Percentiles rank a stretch among this genome's conserved stretches.
Evolutionary conservation across 2,888 invertebrate genomes (phyloP).

Genomic region (Sympetrum striolatum): DNA sequence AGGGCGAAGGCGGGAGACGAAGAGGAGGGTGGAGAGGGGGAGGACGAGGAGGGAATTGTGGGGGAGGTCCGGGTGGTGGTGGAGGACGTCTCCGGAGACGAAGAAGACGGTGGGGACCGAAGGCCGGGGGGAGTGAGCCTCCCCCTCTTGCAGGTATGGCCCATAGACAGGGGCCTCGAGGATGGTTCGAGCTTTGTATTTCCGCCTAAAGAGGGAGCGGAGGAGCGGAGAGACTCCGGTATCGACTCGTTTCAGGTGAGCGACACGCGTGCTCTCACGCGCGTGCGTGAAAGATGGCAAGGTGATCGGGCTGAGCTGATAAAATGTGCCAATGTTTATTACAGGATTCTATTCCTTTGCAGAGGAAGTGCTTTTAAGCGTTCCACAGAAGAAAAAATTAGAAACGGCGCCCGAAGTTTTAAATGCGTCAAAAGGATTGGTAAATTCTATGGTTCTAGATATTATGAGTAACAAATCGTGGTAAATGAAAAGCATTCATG

Average conservation of each 20-base stretch:
- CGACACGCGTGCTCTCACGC: constrained; percentile 51
- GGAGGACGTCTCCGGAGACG: background rate
- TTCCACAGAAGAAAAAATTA: no score
- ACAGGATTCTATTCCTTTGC: no score
- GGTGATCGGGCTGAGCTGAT: background rate
- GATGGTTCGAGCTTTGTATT: constrained; percentile 70
- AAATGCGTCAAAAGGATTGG: no score
- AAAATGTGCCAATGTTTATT: background rate
- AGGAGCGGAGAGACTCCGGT: constrained; percentile 66
- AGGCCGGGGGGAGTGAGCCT: background rate
- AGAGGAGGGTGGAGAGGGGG: constrained; percentile 49
- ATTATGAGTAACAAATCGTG: no score
- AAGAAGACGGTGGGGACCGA: background rate
- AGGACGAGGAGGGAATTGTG: constrained; percentile 44
- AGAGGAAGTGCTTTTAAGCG: no score
- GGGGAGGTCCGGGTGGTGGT: constrained; percentile 33
- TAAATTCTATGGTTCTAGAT: no score
- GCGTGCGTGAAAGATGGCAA: background rate
- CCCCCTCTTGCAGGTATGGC: constrained; percentile 67
- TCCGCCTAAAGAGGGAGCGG: constrained; percentile 61
- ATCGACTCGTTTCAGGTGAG: constrained; percentile 75
- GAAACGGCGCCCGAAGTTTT: no score
- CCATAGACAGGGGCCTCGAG: constrained; percentile 72
- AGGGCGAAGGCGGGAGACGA: constrained; percentile 51
- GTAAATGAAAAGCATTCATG: no score